These are phyloP conservation scores for Pelobates cultripes DNA, from an alignment of 2,797 vertebrate species.

Conservation along the genomic window DNA sequence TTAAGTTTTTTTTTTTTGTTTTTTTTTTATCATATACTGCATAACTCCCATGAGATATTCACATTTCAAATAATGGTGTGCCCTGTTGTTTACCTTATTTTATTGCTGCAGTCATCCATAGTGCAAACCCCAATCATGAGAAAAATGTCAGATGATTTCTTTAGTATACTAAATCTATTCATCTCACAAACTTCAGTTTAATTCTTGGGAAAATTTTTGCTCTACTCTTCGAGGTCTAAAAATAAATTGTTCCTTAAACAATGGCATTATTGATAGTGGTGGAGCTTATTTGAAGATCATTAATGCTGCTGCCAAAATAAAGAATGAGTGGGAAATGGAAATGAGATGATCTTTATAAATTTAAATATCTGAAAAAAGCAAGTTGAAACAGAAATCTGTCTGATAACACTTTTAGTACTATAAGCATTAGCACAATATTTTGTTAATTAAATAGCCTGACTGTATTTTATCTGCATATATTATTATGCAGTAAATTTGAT, in stretches of 20 bases:
- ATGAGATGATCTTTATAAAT: not conserved
- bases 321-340: slow-evolving; percentile 6
- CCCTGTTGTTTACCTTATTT: slow-evolving; percentile 11
- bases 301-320: not conserved
- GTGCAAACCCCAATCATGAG: slow-evolving; percentile 27
- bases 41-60: not conserved
- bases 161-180: slow-evolving; percentile 30
- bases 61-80: slow-evolving; percentile 8
- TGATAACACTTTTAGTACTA: no score
- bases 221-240: slow-evolving; percentile 11
- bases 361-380: no score
- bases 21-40: no score
- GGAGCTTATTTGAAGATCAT: slow-evolving; percentile 1
- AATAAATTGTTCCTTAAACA: slow-evolving; percentile 26
- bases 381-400: no score
- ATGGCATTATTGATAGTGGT: slow-evolving; percentile 20
- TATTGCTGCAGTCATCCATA: slow-evolving; percentile 7
- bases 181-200: not conserved
- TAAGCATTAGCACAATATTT: no score
- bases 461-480: no score
- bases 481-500: no score
- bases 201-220: slow-evolving; percentile 12
- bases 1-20: no score
- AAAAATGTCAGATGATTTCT: slow-evolving; percentile 32
- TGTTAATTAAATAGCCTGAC: no score